Base-by-base conservation (phyloP, 2,888 invertebrate species). In the Tipula vernalis region DNA sequence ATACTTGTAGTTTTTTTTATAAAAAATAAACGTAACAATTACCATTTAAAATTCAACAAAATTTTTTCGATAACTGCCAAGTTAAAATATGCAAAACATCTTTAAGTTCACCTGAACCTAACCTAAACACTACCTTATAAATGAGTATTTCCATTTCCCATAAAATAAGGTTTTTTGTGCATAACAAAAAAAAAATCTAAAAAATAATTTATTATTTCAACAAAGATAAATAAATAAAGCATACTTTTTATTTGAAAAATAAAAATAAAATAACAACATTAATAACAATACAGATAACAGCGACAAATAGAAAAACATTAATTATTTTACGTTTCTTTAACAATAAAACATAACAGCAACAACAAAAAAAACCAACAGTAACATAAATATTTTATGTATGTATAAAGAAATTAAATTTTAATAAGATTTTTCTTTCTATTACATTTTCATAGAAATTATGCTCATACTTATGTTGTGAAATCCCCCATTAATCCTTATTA, bases 361-460 rank as follows among this genome's bases (percentile, higher is more conserved):
- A 28, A 71, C 71, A 71, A 71, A 28, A 71, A 28, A 51, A 71
- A 71, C 71, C 71, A 71, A 71, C 71, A 71, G 71, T 71, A 71
- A 71, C 71, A 71, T 28, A 71, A 71, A 71, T 28, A 71, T 71
- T n/a, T 71, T 71, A 71, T 71, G 71, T 71, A 71, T 71, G 71
- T 71, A 71, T 71, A 28, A 71, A 71, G 71, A 71, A 71, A 71
- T 71, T 28, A 71, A 71, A 71, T 71, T 71, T 71, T 71, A 71
- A 71, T 71, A 71, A 71, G 71, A 71, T 71, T 71, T 71, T 71
- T 71, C 71, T 71, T 28, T 71, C 71, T 71, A 71, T 71, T 71
- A 71, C 71, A 71, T 71, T 71, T 71, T 71, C 71, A 71, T 71
- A 71, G 71, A 71, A 71, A 71, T 71, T 71, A 71, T 71, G 71